Base-by-base conservation (phyloP, 2,888 invertebrate genomes). In the Pecten maximus region DNA sequence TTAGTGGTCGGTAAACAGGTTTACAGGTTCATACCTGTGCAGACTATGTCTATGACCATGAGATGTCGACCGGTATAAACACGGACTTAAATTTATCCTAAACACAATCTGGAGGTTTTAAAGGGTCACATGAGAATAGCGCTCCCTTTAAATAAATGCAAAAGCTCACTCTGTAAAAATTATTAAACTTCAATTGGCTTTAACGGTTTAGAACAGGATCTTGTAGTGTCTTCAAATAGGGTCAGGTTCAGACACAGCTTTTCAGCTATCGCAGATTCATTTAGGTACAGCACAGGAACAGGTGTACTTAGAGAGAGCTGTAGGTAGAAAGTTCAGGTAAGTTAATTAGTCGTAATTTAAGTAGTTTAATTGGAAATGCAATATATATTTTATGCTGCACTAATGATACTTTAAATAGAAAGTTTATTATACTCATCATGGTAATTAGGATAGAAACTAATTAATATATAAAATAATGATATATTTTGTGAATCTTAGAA, bases 101-200 rank as follows among this genome's bases (percentile, higher is more conserved):
- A 74, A 74, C 74, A 74, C 74, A 74, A 74, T 74, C 74, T 74
- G 35, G 8, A 74, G 74, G 74, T 74, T 28, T 74, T 74, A 74
- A 74, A 28, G 35, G 74, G 74, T 74, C 74, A 74, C 16, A 10
- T 35, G 35, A 3, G 15, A 74, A 74, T 74, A 74, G 74, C 35
- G 74, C 74, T 74, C 74, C 74, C 28, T 74, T 74, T 74, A 74
- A 74, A 74, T 74, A 74, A 74, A 74, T 74, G 74, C 74, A 74
- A 35, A 74, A 28, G 74, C 74, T 35, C 35, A 35, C 60, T 6
- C 35, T 74, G 28, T 74, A 74, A 10, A 44, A 74, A 74, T 74
- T 74, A 28, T 74, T 74, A 74, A 74, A 74, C 10, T 74, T 74
- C 35, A 74, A 74, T 74, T 74, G 74, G 74, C 74, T 74, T 74